Evolutionary conservation across 2,797 vertebrate genomes (phyloP), one percentile per base, ranked within the genome.

Genomic region (Coluber constrictor): DNA sequence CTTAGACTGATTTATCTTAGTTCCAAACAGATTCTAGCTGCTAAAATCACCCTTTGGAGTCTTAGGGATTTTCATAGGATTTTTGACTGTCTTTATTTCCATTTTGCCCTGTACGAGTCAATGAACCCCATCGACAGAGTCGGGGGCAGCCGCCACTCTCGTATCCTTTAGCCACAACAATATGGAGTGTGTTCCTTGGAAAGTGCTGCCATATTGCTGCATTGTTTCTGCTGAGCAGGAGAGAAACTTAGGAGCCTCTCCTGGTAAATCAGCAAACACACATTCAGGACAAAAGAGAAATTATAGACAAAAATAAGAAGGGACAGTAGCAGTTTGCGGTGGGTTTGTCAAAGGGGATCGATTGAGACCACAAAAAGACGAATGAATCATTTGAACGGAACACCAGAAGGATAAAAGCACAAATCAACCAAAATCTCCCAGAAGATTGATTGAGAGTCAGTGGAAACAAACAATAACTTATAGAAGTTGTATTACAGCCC

Each of bases 141-240:
- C 56, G 54, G 27, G 56, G n/a, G 27, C 16, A 25, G 27, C 18
- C 23, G 7, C 47, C 8, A 16, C 86, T 90, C 60, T 25, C 47
- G 25, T 57, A 29, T 59, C 43, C 16, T 87, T 37, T 83, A 90
- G 86, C 87, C 47, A 47, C 3, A 47, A 47, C 47, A 47, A 47
- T 47, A 5, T 47, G 3, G 47, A 37, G 37, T 37, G 37, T 37
- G 37, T 43, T 91, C 79, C 47, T 12, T 57, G 89, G 92, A 56
- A 59, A 86, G 25, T 23, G 0, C 47, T 60, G 18, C 86, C 47
- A 12, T n/a, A 32, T 61, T 56, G 63, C 89, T 90, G 59, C 25
- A 51, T n/a, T 89, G 59, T 55, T 87, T 93, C 66, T 93, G 88
- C 57, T 86, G 55, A 94, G 47, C 61, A 70, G 51, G 55, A 66